Percentiles rank a stretch among this genome's conserved stretches.
These are phyloP conservation scores for Notechis scutatus DNA, from an alignment of 2,113 vertebrate species.

Conservation along the genomic window DNA sequence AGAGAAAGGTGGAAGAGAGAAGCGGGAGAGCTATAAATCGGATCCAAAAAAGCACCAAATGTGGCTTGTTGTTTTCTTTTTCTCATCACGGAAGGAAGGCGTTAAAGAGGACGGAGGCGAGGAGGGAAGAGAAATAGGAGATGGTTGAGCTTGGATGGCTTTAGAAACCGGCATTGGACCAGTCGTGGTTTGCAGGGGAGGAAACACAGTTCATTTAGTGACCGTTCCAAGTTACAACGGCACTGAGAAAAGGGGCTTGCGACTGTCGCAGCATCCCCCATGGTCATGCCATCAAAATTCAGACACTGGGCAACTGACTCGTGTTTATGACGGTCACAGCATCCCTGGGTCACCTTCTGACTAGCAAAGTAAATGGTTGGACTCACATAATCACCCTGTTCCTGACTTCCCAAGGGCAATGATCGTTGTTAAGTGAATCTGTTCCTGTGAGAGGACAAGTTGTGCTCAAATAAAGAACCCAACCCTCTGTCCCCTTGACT, in stretches of 20 bases:
- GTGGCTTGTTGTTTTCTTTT: neutral
- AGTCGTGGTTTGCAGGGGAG: neutral
- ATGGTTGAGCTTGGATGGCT: neutral
- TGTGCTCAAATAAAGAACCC: neutral
- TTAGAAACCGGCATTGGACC: neutral
- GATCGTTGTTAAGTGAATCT: neutral
- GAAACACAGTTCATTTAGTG: neutral
- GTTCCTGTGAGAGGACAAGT: neutral
- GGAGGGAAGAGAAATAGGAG: neutral
- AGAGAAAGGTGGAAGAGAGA: neutral
- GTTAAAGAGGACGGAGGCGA: neutral
- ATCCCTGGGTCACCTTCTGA: too few species aligned
- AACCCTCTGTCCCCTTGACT: neutral
- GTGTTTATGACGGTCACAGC: too few species aligned
- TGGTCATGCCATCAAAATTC: too few species aligned
- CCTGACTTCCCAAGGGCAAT: too few species aligned
- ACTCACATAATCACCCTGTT: too few species aligned
- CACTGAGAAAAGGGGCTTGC: neutral
- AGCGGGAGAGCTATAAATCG: neutral
- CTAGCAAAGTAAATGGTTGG: too few species aligned
- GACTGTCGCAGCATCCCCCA: too few species aligned
- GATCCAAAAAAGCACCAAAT: neutral
- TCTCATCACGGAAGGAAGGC: neutral
- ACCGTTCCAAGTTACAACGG: neutral
- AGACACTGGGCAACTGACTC: too few species aligned